These are phyloP conservation scores for Hypselothyrea guttata DNA, from an alignment of 2,888 invertebrate genomes.

Conservation along the genomic window DNA sequence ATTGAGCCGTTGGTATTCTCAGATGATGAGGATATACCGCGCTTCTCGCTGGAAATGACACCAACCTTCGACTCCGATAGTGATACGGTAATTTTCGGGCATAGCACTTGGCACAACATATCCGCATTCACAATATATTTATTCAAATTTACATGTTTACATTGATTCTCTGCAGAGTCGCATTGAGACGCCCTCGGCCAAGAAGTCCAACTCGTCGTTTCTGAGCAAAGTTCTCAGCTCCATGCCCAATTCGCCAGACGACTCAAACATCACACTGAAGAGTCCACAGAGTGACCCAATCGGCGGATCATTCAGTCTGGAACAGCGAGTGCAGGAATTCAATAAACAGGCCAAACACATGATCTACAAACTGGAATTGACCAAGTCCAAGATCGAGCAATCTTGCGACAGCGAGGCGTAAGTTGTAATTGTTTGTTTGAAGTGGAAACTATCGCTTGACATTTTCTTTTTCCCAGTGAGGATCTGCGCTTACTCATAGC, in stretches of 20 bases:
- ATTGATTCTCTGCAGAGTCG: slow-evolving; percentile 79
- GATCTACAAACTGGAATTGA: slow-evolving; percentile 80
- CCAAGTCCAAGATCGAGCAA: slow-evolving; percentile 79
- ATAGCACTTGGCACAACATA: slow-evolving; percentile 14
- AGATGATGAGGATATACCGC: slow-evolving; percentile 84
- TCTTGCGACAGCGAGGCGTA: slow-evolving; percentile 79
- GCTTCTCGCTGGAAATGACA: slow-evolving; percentile 82
- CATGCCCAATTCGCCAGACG: slow-evolving; percentile 74
- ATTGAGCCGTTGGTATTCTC: slow-evolving; percentile 85
- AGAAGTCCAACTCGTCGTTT: slow-evolving; percentile 78
- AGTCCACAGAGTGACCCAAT: slow-evolving; percentile 62
- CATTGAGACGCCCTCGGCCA: slow-evolving; percentile 80
- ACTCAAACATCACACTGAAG: slow-evolving; percentile 71
- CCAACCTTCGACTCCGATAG: slow-evolving; percentile 82
- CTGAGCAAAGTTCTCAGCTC: slow-evolving; percentile 72
- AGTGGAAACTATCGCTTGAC: background rate
- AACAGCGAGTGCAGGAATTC: slow-evolving; percentile 81
- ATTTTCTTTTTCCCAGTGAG: slow-evolving; percentile 65
- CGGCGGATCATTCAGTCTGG: slow-evolving; percentile 46
- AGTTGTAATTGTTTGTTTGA: slow-evolving; percentile 14
- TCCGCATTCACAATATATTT: too few relatives aligned
- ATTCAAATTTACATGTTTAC: too few relatives aligned
- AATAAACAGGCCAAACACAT: slow-evolving; percentile 81
- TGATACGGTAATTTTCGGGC: slow-evolving; percentile 80
- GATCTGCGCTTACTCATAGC: slow-evolving; percentile 84